Evolutionary conservation across 2,113 vertebrate species (phyloP).

Genomic region (Alexandromys fortis): DNA sequence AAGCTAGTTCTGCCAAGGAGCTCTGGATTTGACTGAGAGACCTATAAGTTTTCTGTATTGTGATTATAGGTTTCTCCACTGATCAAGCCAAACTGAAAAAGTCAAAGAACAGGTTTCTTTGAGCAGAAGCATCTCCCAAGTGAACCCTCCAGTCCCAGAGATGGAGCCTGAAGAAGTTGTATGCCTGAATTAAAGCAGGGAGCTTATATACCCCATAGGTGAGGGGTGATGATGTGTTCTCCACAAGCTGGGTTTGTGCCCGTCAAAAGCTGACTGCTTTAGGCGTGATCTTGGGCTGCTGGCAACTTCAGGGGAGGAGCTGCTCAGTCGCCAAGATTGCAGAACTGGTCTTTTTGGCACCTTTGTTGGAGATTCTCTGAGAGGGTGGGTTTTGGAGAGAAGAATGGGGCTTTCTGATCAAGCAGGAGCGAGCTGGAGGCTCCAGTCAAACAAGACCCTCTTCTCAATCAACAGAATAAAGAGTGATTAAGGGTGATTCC

Average conservation of each 20-base stretch:
- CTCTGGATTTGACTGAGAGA: not conserved
- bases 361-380: too few species aligned
- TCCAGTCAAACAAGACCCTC: not conserved
- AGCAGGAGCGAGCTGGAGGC: too few species aligned
- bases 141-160: not conserved
- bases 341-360: too few species aligned
- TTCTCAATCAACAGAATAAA: not conserved
- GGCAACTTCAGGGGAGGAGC: not conserved
- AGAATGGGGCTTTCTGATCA: too few species aligned
- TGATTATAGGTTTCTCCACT: not conserved
- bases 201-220: not conserved
- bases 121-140: not conserved
- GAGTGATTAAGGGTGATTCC: not conserved
- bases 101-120: not conserved
- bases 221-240: not conserved
- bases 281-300: not conserved
- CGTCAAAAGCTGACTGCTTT: not conserved
- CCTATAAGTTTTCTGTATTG: not conserved
- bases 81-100: not conserved
- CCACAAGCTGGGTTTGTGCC: not conserved
- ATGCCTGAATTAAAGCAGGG: not conserved
- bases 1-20: not conserved
- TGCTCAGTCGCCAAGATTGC: too few species aligned
- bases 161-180: not conserved
- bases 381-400: too few species aligned